Percentiles rank a stretch among this genome's conserved stretches.
phyloP scores from a whole-genome alignment of 64 coral and sea anemone genomes.

The Pachyseris speciosa region DNA sequence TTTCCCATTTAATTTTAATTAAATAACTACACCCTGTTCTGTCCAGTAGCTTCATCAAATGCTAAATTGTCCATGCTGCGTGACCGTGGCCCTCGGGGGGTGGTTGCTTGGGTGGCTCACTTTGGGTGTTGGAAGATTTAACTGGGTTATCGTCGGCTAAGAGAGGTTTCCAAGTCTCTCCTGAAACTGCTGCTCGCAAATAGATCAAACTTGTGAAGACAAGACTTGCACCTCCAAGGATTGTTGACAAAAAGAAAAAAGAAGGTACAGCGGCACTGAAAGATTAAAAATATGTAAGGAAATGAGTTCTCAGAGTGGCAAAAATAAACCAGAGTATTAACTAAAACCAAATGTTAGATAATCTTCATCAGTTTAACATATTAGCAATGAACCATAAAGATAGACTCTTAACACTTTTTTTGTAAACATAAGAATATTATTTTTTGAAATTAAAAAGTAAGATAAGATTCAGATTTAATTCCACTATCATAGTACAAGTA shows the following conservation, averaged over 20 bases:
- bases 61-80: conserved; percentile 81
- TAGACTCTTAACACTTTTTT: no score
- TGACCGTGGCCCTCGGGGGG: conserved; percentile 78
- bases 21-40: no score
- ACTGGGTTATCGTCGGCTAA: conserved; percentile 30
- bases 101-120: conserved; percentile 77
- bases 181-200: conserved; percentile 92
- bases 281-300: not conserved
- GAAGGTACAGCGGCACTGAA: conserved; percentile 80
- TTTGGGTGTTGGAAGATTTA: conserved; percentile 13
- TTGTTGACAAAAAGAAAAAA: conserved; percentile 89
- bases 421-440: no score
- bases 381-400: no score
- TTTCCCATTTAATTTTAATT: not conserved
- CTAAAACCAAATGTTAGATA: not conserved
- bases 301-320: not conserved
- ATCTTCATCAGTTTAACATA: no score
- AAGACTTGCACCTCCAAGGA: conserved; percentile 90
- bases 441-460: no score
- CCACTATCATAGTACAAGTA: no score
- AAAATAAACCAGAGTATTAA: not conserved
- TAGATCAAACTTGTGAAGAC: conserved; percentile 98
- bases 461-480: no score
- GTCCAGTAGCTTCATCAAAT: not conserved
- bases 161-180: conserved; percentile 96